Conservation (phyloP, 2,888 invertebrate genomes). For the Nymphalis c-album region DNA sequence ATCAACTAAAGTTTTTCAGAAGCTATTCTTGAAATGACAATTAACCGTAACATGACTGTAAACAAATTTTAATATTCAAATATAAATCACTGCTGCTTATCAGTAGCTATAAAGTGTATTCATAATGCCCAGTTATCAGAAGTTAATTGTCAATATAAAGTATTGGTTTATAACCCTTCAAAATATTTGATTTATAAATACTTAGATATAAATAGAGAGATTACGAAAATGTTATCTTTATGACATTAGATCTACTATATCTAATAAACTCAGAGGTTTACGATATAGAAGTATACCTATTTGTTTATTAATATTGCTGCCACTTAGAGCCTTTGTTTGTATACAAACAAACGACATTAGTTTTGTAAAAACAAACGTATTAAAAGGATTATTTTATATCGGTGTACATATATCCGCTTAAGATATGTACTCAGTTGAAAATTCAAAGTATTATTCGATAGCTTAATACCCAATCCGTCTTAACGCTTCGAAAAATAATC, state of each 20-base stretch:
- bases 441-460: too few species aligned
- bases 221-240: slow-evolving; percentile 10
- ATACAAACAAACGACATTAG: neutral
- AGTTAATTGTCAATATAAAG: slow-evolving; percentile 9
- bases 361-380: slow-evolving; percentile 8
- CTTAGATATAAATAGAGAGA: slow-evolving; percentile 7
- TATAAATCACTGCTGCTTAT: slow-evolving; percentile 23
- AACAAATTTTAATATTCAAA: neutral
- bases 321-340: slow-evolving; percentile 5
- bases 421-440: too few species aligned
- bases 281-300: neutral
- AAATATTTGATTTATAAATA: slow-evolving; percentile 19
- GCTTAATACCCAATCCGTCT: too few species aligned
- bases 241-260: slow-evolving; percentile 9
- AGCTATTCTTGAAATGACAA: too few species aligned
- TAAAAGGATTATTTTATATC: slow-evolving; percentile 1
- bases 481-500: too few species aligned
- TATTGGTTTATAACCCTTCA: slow-evolving; percentile 18
- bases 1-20: too few species aligned
- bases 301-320: neutral
- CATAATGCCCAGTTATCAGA: slow-evolving; percentile 19
- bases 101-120: slow-evolving; percentile 15
- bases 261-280: slow-evolving; percentile 9
- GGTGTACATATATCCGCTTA: too few species aligned
- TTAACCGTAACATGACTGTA: neutral